phyloP scores from a whole-genome alignment of 2,888 invertebrate genomes.

The Schizaphis graminum region DNA sequence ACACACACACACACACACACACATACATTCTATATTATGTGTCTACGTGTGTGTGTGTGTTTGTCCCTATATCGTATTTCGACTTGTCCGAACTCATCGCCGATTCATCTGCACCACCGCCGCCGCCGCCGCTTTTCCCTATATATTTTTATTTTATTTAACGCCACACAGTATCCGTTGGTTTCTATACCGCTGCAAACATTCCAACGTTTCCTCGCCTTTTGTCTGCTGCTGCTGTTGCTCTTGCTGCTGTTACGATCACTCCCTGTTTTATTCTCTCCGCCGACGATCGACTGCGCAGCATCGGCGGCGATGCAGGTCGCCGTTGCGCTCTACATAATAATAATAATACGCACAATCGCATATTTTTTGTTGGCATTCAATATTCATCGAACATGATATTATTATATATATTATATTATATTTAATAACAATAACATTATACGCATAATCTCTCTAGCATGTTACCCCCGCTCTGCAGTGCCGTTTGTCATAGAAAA shows the following conservation, averaged over 20 bases:
- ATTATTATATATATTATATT: not conserved
- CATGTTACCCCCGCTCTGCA: not conserved
- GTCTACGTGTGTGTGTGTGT: not conserved
- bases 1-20: constrained; percentile 8
- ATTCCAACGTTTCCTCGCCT: constrained; percentile 60
- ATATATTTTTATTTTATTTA: constrained; percentile 39
- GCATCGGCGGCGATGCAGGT: not conserved
- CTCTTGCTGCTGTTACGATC: constrained; percentile 66
- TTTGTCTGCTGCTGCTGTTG: constrained; percentile 67
- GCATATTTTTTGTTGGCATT: not conserved
- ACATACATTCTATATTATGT: not conserved
- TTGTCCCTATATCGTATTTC: constrained; percentile 64
- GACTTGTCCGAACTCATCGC: constrained; percentile 65
- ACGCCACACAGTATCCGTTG: constrained; percentile 48
- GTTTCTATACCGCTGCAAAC: constrained; percentile 49
- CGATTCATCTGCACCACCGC: constrained; percentile 61
- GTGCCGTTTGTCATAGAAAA: not conserved
- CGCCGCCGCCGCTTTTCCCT: constrained; percentile 40
- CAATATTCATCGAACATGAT: not conserved
- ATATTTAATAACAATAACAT: not conserved
- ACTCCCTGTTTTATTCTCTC: constrained; percentile 38
- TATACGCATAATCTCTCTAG: not conserved
- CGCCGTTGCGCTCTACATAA: constrained; percentile 1
- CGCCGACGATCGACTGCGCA: not conserved
- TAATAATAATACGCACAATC: not conserved